Percentiles rank a stretch among this genome's conserved stretches.
Evolutionary conservation across 2,113 vertebrate genomes (phyloP).

Genomic region (Halcyon senegalensis): DNA sequence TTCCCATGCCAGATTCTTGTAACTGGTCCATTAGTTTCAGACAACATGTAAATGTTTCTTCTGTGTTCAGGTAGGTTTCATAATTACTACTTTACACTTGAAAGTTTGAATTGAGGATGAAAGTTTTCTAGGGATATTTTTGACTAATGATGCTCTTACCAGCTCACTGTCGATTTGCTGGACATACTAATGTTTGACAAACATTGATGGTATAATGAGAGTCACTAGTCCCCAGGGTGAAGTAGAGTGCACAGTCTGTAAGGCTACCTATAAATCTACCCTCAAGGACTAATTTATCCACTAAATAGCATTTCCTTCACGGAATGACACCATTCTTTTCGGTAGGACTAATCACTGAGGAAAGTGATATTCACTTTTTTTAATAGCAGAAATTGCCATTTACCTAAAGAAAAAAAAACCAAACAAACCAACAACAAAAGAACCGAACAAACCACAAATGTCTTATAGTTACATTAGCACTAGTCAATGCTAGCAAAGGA

Average conservation of each 20-base stretch:
- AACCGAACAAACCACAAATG: too few species aligned
- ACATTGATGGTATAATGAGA: not conserved
- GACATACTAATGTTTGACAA: not conserved
- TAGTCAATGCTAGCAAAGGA: not conserved
- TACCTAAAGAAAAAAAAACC: not conserved
- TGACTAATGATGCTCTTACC: not conserved
- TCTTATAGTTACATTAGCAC: not conserved
- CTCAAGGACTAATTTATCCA: not conserved
- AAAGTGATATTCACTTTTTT: not conserved
- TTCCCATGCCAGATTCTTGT: not conserved
- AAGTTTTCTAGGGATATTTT: not conserved
- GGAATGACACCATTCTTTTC: not conserved
- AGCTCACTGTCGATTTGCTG: not conserved
- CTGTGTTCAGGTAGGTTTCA: not conserved
- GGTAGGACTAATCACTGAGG: not conserved
- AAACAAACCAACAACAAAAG: too few species aligned
- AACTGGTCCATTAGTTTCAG: not conserved
- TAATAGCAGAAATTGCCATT: not conserved
- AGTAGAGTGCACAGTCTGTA: not conserved
- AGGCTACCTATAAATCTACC: not conserved
- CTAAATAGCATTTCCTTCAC: not conserved
- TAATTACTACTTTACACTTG: not conserved
- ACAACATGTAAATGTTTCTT: not conserved
- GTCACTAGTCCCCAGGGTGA: fast-evolving
- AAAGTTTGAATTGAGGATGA: not conserved